A percentile compares a stretch with the other conserved stretches of the same genome.
These are phyloP conservation scores for Muscidifurax raptorellus DNA, from an alignment of 1,140 invertebrate species.

Conservation along the genomic window DNA sequence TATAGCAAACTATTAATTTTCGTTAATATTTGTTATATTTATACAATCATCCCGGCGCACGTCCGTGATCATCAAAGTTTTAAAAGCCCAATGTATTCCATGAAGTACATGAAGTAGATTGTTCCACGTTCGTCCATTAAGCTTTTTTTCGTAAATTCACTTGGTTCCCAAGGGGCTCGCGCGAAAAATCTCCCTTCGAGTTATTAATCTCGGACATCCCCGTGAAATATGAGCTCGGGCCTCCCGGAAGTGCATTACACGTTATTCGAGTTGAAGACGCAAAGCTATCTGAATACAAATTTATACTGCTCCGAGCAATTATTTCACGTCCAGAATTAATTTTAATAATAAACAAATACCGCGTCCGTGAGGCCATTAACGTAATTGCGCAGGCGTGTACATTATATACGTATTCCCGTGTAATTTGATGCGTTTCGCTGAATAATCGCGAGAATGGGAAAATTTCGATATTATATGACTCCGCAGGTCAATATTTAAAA, in stretches of 20 bases:
- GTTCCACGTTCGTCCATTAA: neutral
- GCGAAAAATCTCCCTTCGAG: conserved; percentile 30
- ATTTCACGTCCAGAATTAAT: conserved; percentile 31
- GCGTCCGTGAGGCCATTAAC: neutral
- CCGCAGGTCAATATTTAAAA: neutral
- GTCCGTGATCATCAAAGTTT: too few relatives aligned
- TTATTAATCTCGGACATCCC: conserved; percentile 41
- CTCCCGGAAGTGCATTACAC: conserved; percentile 8
- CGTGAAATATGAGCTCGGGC: conserved; percentile 43
- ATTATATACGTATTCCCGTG: neutral
- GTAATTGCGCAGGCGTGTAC: neutral
- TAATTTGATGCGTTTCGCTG: neutral
- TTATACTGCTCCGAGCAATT: conserved; percentile 1
- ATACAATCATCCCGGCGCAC: too few relatives aligned
- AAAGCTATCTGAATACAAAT: neutral
- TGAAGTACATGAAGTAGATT: neutral
- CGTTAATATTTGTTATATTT: too few relatives aligned
- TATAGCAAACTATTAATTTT: too few relatives aligned
- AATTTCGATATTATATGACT: neutral
- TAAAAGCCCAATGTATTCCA: neutral
- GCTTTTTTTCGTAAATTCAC: conserved; percentile 20
- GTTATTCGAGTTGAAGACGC: conserved; percentile 5
- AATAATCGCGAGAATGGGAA: neutral
- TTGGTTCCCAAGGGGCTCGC: neutral
- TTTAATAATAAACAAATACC: conserved; percentile 23